Evolutionary conservation across 1,140 invertebrate species (phyloP).

Genomic region (Probaryconus sp.): DNA sequence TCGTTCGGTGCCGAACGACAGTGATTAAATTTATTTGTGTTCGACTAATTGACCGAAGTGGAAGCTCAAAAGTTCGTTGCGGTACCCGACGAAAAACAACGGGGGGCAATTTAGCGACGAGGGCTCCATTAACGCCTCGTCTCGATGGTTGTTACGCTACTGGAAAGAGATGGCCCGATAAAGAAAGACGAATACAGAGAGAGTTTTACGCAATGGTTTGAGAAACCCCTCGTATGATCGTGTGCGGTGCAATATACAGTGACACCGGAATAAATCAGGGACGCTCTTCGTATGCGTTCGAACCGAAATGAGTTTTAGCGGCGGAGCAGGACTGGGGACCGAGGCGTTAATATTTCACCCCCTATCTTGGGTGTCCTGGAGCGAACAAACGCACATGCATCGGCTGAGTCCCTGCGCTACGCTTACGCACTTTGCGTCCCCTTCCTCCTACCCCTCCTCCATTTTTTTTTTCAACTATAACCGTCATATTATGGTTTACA

Average conservation of each 20-base stretch:
- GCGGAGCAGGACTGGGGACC: conserved; percentile 48
- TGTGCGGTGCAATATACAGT: conserved; percentile 46
- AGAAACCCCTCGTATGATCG: conserved; percentile 39
- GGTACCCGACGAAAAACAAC: too few species aligned
- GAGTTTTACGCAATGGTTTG: conserved; percentile 26
- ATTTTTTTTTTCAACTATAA: conserved; percentile 14
- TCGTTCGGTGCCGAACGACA: too few species aligned
- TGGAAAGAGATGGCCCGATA: neutral
- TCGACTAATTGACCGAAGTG: too few species aligned
- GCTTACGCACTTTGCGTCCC: conserved; percentile 26
- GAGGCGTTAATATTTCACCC: conserved; percentile 72
- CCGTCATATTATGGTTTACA: conserved; percentile 2
- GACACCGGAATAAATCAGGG: conserved; percentile 53
- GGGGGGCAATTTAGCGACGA: conserved; percentile 26
- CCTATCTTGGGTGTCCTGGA: conserved; percentile 58
- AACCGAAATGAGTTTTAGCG: conserved; percentile 61
- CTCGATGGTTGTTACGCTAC: conserved; percentile 19
- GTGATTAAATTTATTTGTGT: too few species aligned
- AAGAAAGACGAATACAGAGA: conserved; percentile 1
- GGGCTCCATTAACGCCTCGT: conserved; percentile 27
- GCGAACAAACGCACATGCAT: conserved; percentile 51
- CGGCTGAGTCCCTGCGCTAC: conserved; percentile 34
- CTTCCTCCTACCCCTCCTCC: neutral
- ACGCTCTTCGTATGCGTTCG: conserved; percentile 32
- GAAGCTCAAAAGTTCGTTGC: too few species aligned